phyloP scores from a whole-genome alignment of 1,140 invertebrate species.

The Ooceraea biroi region DNA sequence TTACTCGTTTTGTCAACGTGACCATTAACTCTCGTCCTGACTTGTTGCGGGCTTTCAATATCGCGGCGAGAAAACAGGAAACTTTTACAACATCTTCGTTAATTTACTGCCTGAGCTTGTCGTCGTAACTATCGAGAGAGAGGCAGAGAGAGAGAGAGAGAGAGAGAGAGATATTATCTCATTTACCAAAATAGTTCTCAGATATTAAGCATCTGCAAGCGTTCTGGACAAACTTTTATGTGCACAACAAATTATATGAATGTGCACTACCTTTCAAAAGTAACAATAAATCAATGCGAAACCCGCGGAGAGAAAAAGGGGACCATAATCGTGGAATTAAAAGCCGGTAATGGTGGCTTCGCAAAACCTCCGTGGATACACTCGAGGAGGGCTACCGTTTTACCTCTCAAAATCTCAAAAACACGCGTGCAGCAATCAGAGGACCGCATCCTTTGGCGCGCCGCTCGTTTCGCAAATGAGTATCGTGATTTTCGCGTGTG shows the following conservation, averaged over 20 bases:
- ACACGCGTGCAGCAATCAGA: background rate
- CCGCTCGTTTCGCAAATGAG: constrained; percentile 41
- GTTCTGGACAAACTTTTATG: too few relatives aligned
- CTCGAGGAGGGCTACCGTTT: background rate
- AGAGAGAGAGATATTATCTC: too few relatives aligned
- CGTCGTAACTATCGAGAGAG: background rate
- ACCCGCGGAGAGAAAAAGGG: too few relatives aligned
- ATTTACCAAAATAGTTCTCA: too few relatives aligned
- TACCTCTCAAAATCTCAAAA: constrained; percentile 12
- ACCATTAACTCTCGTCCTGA: background rate
- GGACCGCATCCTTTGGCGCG: background rate
- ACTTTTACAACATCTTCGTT: background rate
- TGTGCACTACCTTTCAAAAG: too few relatives aligned
- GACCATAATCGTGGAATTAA: too few relatives aligned
- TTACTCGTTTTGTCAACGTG: constrained; percentile 57
- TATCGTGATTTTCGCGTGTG: constrained; percentile 36
- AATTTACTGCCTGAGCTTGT: background rate
- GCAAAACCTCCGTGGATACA: too few relatives aligned
- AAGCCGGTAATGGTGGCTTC: too few relatives aligned
- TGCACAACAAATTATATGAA: too few relatives aligned
- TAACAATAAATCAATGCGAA: too few relatives aligned
- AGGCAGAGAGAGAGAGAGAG: too few relatives aligned
- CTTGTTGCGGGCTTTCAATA: background rate
- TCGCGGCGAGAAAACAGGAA: background rate
- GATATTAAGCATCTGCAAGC: too few relatives aligned